Evolutionary conservation across 2,888 invertebrate genomes (phyloP), one percentile per base, ranked within the genome.

Genomic region (Syritta pipiens): DNA sequence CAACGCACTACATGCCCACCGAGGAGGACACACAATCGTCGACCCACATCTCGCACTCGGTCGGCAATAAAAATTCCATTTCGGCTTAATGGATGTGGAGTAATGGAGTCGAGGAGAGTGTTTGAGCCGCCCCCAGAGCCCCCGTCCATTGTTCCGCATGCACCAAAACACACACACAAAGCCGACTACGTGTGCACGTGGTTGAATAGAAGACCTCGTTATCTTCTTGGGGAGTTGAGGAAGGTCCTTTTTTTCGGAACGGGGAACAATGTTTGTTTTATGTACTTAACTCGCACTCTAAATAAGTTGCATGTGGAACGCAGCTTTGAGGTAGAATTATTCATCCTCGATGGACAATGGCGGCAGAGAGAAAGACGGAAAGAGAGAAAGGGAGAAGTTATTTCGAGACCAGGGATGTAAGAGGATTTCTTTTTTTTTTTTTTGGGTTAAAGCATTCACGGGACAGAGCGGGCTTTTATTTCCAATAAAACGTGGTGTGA

Each of bases 31-130:
- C 59, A 59, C 46, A 72, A 57, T 65, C 65, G 22, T 9, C 30
- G 4, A 9, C 20, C 7, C 17, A 46, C 65, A 65, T 40, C 46
- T 65, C 40, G 53, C 48, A 77, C 72, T 77, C 32, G 53, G 59
- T 72, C 65, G 51, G 53, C 59, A 63, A 65, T 65, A 72, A 77
- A 71, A 72, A 65, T 55, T 71, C 57, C 71, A 65, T 77, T 71
- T 77, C 51, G 53, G 53, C 59, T 71, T 49, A 71, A 77, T 59
- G 53, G 44, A 42, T n/a, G n/a, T 14, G 10, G 19, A 37, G 12
- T 35, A 32, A 22, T 35, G 19, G 30, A 40, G n/a, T n/a, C n/a
- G n/a, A n/a, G 10, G 32, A 37, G 19, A 3, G 17, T 17, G 37
- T 7, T 6, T 26, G 22, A 20, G 14, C 22, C n/a, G 35, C 55